These are phyloP conservation scores for Leptinotarsa juncta DNA, from an alignment of 2,888 invertebrate genomes.

Conservation along the genomic window DNA sequence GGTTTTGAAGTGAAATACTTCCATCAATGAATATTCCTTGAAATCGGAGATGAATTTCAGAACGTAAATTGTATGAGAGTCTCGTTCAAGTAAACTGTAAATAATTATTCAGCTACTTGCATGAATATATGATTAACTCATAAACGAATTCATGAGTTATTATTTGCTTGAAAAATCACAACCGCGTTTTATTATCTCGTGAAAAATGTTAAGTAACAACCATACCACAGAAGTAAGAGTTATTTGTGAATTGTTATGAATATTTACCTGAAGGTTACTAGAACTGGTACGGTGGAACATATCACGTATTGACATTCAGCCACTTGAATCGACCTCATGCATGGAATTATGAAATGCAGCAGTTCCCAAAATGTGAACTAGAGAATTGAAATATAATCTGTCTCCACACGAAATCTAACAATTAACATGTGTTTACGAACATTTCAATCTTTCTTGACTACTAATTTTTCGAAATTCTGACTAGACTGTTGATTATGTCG, in stretches of 20 bases:
- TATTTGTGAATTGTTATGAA: constrained; percentile 15
- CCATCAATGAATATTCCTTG: no score
- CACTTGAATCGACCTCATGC: constrained; percentile 16
- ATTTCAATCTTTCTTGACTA: no score
- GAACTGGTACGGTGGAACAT: constrained; percentile 18
- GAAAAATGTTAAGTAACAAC: constrained; percentile 8
- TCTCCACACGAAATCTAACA: no score
- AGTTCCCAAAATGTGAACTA: neutral
- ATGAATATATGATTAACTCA: neutral
- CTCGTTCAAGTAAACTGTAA: no score
- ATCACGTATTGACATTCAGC: constrained; percentile 14
- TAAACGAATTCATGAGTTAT: neutral
- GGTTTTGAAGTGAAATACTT: no score
- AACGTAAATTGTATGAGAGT: no score
- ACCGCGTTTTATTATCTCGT: neutral
- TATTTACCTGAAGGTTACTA: constrained; percentile 12
- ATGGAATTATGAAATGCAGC: neutral
- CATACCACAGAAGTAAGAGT: constrained; percentile 3
- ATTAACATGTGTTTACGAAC: no score
- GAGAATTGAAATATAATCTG: no score
- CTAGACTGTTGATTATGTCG: no score
- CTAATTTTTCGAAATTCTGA: no score
- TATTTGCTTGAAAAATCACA: neutral
- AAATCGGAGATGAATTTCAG: no score
- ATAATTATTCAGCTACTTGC: no score